phyloP scores from a whole-genome alignment of 2,888 invertebrate species.

The Mesorhabditis spiculigera region DNA sequence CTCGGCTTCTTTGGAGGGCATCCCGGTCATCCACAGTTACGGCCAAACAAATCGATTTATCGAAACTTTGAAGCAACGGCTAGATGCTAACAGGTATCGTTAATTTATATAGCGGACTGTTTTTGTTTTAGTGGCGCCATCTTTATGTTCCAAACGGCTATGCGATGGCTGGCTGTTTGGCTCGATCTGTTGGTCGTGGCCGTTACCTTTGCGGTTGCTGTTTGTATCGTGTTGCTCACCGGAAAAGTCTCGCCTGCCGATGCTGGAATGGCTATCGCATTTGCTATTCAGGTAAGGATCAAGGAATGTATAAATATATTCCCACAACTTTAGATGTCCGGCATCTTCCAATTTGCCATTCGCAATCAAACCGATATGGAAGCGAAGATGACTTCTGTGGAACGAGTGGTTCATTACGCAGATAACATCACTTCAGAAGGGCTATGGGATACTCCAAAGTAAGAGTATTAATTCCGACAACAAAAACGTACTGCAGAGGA shows the following conservation, averaged over 20 bases:
- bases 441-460: not conserved
- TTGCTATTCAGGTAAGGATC: constrained; percentile 63
- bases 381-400: constrained; percentile 64
- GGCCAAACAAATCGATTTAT: constrained; percentile 54
- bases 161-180: constrained; percentile 61
- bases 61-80: constrained; percentile 44
- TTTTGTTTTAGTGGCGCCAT: constrained; percentile 43
- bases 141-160: constrained; percentile 59
- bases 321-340: constrained; percentile 62
- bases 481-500: constrained; percentile 31
- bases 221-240: constrained; percentile 63
- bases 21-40: constrained; percentile 67
- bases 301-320: not conserved
- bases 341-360: constrained; percentile 69
- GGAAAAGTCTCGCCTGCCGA: constrained; percentile 63
- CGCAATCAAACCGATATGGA: constrained; percentile 91
- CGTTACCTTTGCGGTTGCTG: constrained; percentile 62
- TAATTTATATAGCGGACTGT: not conserved
- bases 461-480: not conserved
- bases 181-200: constrained; percentile 59
- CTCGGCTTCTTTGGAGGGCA: constrained; percentile 65
- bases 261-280: constrained; percentile 69
- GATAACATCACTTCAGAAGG: constrained; percentile 19
- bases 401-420: constrained; percentile 55
- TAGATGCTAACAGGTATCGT: constrained; percentile 48